Base-by-base conservation (phyloP, 2,888 invertebrate species). In the Helicoverpa assulta region DNA sequence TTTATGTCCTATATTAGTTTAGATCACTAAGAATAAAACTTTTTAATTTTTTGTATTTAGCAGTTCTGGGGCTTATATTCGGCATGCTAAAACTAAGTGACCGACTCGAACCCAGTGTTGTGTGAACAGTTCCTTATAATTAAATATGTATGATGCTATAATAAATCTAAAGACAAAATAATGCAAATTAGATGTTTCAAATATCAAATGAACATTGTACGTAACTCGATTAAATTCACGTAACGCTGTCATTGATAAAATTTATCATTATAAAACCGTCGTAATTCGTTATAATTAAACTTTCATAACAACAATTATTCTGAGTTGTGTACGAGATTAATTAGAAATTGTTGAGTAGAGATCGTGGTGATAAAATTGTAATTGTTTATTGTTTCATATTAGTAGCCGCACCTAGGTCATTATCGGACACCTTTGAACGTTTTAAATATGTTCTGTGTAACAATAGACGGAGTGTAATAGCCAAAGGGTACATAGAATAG, bases 241-340 rank as follows among this genome's bases (percentile, higher is more conserved):
- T 87, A 82, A 85, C 79, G 66, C 83, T 86, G 87, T 89, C 88
- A 85, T 80, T 88, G 86, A 85, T 83, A 70, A 69, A 84, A 88
- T 87, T 82, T 88, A 89, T 89, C 85, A 87, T 88, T 85, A 86
- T 72, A 70, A 76, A 78, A 76, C 75, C 77, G 76, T 73, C 76
- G 83, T 80, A 85, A 88, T 86, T 86, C 79, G 85, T 86, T 83
- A 85, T 90, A 90, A 92, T 92, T 91, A 90, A 90, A 91, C 89
- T 94, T 93, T 93, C 93, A 91, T 93, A 93, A 92, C 83, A 90
- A 82, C 89, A 89, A 92, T 92, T 92, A 91, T 93, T 92, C 86
- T 86, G 87, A 86, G 88, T 89, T 90, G 88, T 90, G 90, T 89
- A 86, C 82, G 80, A 89, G 90, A 93, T 90, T 94, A 94, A 94